Base-by-base conservation (phyloP, 2,888 invertebrate species). In the Eupithecia abbreviata region DNA sequence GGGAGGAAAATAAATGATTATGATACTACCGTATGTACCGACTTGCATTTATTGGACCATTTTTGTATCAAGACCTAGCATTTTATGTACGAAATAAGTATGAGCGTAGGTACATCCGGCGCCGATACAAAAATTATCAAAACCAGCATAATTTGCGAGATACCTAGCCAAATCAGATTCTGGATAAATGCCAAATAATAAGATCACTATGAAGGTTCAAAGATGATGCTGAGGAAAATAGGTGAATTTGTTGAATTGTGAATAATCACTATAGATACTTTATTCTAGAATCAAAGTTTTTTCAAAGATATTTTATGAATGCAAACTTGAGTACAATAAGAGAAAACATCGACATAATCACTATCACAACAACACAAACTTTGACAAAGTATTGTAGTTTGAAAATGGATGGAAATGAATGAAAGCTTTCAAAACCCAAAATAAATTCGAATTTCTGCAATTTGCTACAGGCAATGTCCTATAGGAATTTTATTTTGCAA, bases 121-220 rank as follows among this genome's bases (percentile, higher is more conserved):
- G 41, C 41, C 41, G 30, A 65, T 41, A 41, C 41, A 65, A 41
- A 41, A 12, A 41, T 65, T 65, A 41, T 41, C 41, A 65, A 41
- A 65, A 41, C 30, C 65, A 65, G 65, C 41, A 65, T 65, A 65
- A 65, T 65, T 41, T 65, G 41, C 13, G 15, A 65, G 55, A 58
- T 58, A 58, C 55, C 18, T 58, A 58, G 55, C 55, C 18, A 58
- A 58, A 58, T 58, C 65, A 41, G 41, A 41, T 13, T 65, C 7
- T 65, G 65, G 65, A 30, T 65, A 12, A 41, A 5, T 65, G 65
- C 65, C 41, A 65, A 65, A 65, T 65, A 65, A 41, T 65, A 65
- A 41, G 13, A 65, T 13, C 12, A 65, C 41, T 65, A 55, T 15
- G 51, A 51, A 18, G n/a, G 18, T n/a, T 18, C 9, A 58, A 58